Evolutionary conservation across 2,113 vertebrate genomes (phyloP).

Genomic region (Pongo abelii): DNA sequence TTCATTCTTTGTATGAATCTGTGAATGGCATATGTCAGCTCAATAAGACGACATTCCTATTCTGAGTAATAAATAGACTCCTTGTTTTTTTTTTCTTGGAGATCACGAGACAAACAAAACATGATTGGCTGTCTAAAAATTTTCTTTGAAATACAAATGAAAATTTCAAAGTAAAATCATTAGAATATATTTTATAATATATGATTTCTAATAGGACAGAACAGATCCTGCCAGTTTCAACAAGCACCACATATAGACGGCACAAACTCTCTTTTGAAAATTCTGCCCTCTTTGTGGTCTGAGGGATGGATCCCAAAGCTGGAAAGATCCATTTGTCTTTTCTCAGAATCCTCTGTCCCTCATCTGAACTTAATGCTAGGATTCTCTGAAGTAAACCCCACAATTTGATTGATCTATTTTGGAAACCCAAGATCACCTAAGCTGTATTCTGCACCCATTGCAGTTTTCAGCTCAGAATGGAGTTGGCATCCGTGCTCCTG

Average conservation of each 20-base stretch:
- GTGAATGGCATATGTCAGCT: conserved; percentile 73
- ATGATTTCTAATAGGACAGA: background rate
- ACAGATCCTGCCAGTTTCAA: background rate
- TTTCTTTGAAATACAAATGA: conserved; percentile 52
- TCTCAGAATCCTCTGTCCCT: background rate
- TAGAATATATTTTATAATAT: background rate
- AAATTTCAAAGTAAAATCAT: conserved; percentile 53
- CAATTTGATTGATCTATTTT: background rate
- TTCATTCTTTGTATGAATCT: conserved; percentile 75
- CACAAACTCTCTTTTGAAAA: conserved; percentile 28
- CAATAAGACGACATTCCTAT: conserved; percentile 72
- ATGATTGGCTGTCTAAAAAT: conserved; percentile 48
- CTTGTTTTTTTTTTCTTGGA: conserved; percentile 46
- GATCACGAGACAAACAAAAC: conserved; percentile 65
- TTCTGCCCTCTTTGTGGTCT: background rate
- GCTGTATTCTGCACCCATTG: background rate
- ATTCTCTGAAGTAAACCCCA: background rate
- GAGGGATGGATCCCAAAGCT: background rate
- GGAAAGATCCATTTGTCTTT: background rate
- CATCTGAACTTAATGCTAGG: background rate
- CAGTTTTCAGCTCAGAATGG: conserved; percentile 1
- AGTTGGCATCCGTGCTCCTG: background rate
- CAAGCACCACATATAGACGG: background rate
- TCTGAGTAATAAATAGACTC: conserved; percentile 66
- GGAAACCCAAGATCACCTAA: background rate